Percentiles rank a stretch among this genome's conserved stretches.
These are phyloP conservation scores for Piscicola geometra DNA, from an alignment of 2,888 invertebrate genomes.

Conservation along the genomic window DNA sequence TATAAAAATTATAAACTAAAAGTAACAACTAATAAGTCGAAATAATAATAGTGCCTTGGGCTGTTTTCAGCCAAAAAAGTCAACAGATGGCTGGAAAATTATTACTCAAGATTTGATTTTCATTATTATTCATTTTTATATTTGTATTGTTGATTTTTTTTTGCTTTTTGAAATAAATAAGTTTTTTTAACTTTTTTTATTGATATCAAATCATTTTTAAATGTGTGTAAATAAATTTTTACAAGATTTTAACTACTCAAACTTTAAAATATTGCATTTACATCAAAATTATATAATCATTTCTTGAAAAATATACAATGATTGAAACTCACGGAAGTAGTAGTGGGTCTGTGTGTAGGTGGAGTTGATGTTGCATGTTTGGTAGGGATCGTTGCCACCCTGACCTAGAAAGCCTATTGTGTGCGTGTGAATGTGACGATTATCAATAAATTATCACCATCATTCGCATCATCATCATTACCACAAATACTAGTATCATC, in stretches of 20 bases:
- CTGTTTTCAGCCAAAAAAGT: neutral
- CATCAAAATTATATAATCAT: too few species aligned
- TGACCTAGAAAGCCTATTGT: constrained; percentile 3
- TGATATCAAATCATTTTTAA: too few species aligned
- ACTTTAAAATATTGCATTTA: too few species aligned
- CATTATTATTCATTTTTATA: too few species aligned
- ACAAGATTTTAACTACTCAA: too few species aligned
- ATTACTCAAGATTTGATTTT: neutral
- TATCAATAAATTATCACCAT: neutral
- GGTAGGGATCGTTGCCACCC: neutral
- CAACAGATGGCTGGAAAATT: neutral
- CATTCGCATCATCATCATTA: neutral
- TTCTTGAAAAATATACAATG: neutral
- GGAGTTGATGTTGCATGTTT: constrained; percentile 16
- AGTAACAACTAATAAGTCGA: too few species aligned
- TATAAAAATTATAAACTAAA: too few species aligned
- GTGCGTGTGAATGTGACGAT: neutral
- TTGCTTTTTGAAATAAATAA: too few species aligned
- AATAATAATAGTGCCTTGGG: neutral
- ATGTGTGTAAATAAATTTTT: too few species aligned
- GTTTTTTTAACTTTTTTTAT: too few species aligned
- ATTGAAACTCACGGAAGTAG: constrained; percentile 12
- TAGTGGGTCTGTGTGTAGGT: constrained; percentile 2
- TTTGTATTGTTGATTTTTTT: too few species aligned
- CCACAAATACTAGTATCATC: neutral